Evolutionary conservation across 2,797 vertebrate species (phyloP), one percentile per base, ranked within the genome.

Genomic region (Parauchenoglanis ngamensis): DNA sequence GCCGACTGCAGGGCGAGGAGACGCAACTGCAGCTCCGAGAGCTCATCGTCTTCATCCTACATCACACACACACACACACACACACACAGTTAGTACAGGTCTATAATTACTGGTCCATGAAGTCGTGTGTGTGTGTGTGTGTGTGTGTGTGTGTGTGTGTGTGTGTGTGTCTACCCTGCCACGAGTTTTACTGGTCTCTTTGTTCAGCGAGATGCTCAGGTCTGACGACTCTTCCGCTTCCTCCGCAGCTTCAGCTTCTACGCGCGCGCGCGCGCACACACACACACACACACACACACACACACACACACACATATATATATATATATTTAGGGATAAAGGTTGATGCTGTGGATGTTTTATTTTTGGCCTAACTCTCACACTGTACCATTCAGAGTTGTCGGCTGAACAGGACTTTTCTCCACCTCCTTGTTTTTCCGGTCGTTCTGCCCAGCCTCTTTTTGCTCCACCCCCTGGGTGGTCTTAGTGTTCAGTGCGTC

Each of bases 1-100:
- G 98, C 98, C 25, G 98, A 99, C 93, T 99, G 98, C 91, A 99
- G 95, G 2, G 98, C 98, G 81, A 99, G 94, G 89, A 99, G 97
- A 25, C 98, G 96, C 91, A 99, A 95, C 28, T 99, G 97, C 91
- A 99, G 92, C 94, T 99, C 98, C 6, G 98, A 99, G 84, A 99
- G 93, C 88, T 99, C 98, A 79, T 99, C 98, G 90, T 99, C 98
- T 87, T 98, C 98, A 89, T 97, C 95, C 91, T 94, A 92, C 93
- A 46, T 23, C 31, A 57, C 57, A 40, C 54, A 85, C 28, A 83
- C 4, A 31, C 19, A 44, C 2, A 72, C 8, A 31, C 72, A 63
- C 15, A 52, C 65, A 86, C 56, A 84, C 67, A 44, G 40, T 40
- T 31, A 83, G 49, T 49, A 88, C 23, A 46, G 2, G 6, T 63